These are phyloP conservation scores for Megaceryle torquata DNA, from an alignment of 2,113 vertebrate genomes.

Conservation along the genomic window DNA sequence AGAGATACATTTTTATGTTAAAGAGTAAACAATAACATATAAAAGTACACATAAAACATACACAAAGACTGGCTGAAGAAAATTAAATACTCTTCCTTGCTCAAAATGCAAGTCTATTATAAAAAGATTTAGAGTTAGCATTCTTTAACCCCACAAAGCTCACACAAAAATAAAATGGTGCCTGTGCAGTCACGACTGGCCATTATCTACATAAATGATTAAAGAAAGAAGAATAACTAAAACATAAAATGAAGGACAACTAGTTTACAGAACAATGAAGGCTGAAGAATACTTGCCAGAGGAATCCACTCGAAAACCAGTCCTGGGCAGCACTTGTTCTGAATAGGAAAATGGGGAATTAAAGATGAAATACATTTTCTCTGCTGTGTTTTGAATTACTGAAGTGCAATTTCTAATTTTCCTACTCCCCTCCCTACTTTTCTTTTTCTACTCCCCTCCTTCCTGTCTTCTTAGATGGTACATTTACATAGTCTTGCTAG, in stretches of 20 bases:
- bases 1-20: neutral
- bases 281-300: conserved; percentile 85
- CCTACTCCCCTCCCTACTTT: neutral
- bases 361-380: conserved; percentile 75
- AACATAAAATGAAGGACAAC: conserved; percentile 70
- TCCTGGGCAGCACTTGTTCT: conserved; percentile 91
- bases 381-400: conserved; percentile 7
- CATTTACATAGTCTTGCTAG: neutral
- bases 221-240: conserved; percentile 46
- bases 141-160: neutral
- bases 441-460: neutral
- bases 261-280: conserved; percentile 68
- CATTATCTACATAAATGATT: conserved; percentile 39
- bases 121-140: neutral
- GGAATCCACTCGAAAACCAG: conserved; percentile 86
- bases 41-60: neutral
- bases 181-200: conserved; percentile 9
- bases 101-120: neutral
- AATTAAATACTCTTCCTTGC: neutral
- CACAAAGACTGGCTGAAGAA: neutral
- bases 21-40: neutral
- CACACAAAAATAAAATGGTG: conserved; percentile 7
- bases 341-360: conserved; percentile 81
- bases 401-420: neutral
- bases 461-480: neutral